Evolutionary conservation across 2,888 invertebrate species (phyloP).

Genomic region (Tiphia femorata): DNA sequence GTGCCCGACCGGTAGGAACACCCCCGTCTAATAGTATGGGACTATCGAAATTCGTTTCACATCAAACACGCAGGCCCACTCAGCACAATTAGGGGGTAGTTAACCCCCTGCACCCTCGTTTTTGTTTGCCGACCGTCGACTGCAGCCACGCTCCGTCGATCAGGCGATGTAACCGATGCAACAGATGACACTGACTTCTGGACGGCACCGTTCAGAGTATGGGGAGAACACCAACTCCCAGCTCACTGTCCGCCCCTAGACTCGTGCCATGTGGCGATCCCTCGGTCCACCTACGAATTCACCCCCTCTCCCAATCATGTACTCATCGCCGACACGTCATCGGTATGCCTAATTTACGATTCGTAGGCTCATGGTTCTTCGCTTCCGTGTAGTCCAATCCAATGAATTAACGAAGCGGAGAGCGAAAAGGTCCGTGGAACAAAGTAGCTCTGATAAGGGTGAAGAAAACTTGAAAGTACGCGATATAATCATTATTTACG

Average conservation of each 20-base stretch:
- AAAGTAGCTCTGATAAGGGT: too few species aligned
- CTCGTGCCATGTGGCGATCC: constrained; percentile 61
- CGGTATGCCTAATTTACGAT: constrained; percentile 52
- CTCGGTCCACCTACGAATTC: constrained; percentile 22
- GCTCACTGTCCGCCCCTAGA: constrained; percentile 37
- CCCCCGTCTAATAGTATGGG: too few species aligned
- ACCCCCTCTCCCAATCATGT: constrained; percentile 19
- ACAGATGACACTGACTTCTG: constrained; percentile 61
- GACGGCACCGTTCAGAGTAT: constrained; percentile 41
- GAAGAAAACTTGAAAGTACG: too few species aligned
- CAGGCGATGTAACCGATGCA: constrained; percentile 58
- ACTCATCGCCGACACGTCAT: constrained; percentile 44
- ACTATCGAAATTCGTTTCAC: too few species aligned
- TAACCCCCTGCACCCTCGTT: constrained; percentile 32
- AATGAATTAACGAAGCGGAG: too few species aligned
- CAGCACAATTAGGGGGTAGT: constrained; percentile 38
- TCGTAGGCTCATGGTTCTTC: too few species aligned
- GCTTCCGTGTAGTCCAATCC: too few species aligned
- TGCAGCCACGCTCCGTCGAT: constrained; percentile 45
- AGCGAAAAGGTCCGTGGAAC: too few species aligned
- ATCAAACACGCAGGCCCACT: too few species aligned
- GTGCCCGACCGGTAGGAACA: too few species aligned
- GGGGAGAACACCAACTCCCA: constrained; percentile 36
- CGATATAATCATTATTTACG: too few species aligned
- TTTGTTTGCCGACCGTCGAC: constrained; percentile 31